Percentiles rank a stretch among this genome's conserved stretches.
These are phyloP conservation scores for Pollicipes pollicipes DNA, from an alignment of 1,140 invertebrate species.

Conservation along the genomic window DNA sequence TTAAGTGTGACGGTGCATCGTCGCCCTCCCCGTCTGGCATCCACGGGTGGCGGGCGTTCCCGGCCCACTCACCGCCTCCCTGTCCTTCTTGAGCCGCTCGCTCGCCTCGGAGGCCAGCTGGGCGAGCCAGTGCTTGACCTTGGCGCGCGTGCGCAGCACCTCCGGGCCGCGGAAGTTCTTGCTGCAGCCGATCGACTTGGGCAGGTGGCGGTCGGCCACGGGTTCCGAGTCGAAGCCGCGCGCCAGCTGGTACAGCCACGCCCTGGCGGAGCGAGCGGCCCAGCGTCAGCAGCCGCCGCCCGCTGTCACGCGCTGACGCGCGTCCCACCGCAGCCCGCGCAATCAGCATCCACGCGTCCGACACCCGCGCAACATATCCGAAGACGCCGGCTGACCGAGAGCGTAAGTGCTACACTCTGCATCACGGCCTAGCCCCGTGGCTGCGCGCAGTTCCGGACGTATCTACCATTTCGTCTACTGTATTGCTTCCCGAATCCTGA, in stretches of 20 bases:
- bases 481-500: too few relatives aligned
- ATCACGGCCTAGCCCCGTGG: too few relatives aligned
- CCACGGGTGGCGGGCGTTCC: background rate
- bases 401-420: too few relatives aligned
- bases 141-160: constrained; percentile 47
- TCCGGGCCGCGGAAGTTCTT: constrained; percentile 78
- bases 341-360: background rate
- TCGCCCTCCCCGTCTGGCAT: too few relatives aligned
- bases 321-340: background rate
- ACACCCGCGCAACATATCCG: background rate
- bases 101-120: constrained; percentile 62
- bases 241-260: constrained; percentile 71
- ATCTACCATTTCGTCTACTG: too few relatives aligned
- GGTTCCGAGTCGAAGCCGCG: constrained; percentile 71
- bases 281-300: background rate
- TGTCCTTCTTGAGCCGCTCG: constrained; percentile 66
- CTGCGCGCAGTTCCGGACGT: too few relatives aligned
- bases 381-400: too few relatives aligned
- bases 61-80: constrained; percentile 23
- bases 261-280: constrained; percentile 30
- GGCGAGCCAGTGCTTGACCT: constrained; percentile 53
- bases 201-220: constrained; percentile 57
- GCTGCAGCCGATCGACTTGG: constrained; percentile 88
- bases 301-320: too few relatives aligned
- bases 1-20: too few relatives aligned